Conservation (phyloP, 2,888 invertebrate species). For the Megamerina dolium region DNA sequence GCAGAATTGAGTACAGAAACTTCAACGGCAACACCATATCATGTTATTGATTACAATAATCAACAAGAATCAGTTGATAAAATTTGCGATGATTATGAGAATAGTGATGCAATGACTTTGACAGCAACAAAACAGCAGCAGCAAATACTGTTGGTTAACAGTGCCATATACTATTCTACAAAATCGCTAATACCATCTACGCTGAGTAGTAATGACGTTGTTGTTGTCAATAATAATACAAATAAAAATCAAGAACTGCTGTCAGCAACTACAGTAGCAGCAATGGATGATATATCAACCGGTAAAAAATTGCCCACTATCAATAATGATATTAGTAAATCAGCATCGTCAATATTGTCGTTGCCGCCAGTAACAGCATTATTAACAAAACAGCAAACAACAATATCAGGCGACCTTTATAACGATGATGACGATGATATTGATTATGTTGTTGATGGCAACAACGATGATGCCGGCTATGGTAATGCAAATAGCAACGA, state of each 20-base stretch:
- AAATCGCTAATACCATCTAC: no score
- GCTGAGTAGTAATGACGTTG: slow-evolving; percentile 24
- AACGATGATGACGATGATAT: slow-evolving; percentile 28
- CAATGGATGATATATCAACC: slow-evolving; percentile 32
- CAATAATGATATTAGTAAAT: slow-evolving; percentile 39
- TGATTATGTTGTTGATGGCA: slow-evolving; percentile 19
- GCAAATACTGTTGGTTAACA: neutral
- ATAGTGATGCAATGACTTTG: slow-evolving; percentile 27
- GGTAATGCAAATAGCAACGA: slow-evolving; percentile 11
- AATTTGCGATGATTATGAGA: slow-evolving; percentile 31
- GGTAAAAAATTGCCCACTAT: slow-evolving; percentile 47
- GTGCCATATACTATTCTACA: no score
- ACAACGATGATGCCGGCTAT: slow-evolving; percentile 25
- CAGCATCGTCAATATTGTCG: no score
- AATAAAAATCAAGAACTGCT: slow-evolving; percentile 28
- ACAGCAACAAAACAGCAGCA: slow-evolving; percentile 3
- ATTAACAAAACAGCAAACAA: slow-evolving; percentile 45
- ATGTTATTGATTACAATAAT: slow-evolving; percentile 2
- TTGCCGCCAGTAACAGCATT: no score
- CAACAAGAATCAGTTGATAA: slow-evolving; percentile 16
- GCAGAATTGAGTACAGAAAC: slow-evolving; percentile 2
- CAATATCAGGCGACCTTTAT: slow-evolving; percentile 44
- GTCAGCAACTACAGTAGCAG: slow-evolving; percentile 37
- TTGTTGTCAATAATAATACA: slow-evolving; percentile 24
- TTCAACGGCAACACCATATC: slow-evolving; percentile 7